Percentiles rank a stretch among this genome's conserved stretches.
These are phyloP conservation scores for Procapra przewalskii DNA, from an alignment of 2,113 vertebrate species.

Conservation along the genomic window DNA sequence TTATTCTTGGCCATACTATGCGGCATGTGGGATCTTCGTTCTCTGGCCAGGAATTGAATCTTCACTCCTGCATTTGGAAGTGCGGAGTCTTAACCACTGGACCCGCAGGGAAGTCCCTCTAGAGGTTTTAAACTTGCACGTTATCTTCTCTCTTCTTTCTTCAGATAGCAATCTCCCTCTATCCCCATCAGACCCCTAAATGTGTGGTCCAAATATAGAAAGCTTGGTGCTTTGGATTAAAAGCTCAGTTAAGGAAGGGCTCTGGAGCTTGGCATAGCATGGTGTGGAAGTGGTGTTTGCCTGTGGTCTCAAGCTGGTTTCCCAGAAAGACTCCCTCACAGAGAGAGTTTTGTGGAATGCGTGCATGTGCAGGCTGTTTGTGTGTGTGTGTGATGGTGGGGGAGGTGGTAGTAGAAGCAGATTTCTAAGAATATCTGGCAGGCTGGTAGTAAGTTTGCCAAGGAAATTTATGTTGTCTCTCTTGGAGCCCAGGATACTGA, in stretches of 20 bases:
- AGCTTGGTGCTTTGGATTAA: not conserved
- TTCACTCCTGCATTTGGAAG: not conserved
- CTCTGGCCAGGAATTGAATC: not conserved
- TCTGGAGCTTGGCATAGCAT: not conserved
- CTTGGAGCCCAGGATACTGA: slow-evolving; percentile 51
- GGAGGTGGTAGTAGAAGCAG: slow-evolving; percentile 64
- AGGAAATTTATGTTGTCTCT: slow-evolving; percentile 71
- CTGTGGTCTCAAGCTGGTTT: not conserved
- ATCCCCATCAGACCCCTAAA: not conserved
- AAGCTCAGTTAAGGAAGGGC: not conserved
- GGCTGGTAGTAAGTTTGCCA: slow-evolving; percentile 69
- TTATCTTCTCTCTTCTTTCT: not conserved
- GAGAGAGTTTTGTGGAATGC: not conserved
- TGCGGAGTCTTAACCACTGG: not conserved
- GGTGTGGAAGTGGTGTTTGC: not conserved
- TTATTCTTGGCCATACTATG: not conserved
- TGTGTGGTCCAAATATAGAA: not conserved
- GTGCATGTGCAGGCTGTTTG: not conserved
- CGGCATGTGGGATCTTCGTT: not conserved
- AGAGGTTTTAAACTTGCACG: not conserved
- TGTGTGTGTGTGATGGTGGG: not conserved
- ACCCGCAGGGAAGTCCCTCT: not conserved
- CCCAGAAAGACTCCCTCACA: not conserved
- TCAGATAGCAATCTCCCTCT: not conserved
- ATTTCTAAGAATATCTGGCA: slow-evolving; percentile 78